A percentile compares a stretch with the other conserved stretches of the same genome.
Conservation (phyloP, 2,113 vertebrate genomes). For the Podiceps cristatus region DNA sequence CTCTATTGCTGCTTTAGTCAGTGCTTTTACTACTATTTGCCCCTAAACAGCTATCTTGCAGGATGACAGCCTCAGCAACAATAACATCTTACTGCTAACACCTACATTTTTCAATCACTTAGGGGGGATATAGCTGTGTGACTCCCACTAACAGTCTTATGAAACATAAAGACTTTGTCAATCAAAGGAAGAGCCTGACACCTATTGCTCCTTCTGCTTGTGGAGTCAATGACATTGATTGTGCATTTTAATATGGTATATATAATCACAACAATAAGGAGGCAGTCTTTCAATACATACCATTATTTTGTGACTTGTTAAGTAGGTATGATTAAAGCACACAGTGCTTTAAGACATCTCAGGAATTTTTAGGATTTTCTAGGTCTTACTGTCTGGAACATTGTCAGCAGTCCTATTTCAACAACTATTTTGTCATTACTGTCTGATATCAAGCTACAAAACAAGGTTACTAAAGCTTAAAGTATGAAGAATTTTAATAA, state of each 20-base stretch:
- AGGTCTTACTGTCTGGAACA: neutral
- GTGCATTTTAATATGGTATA: neutral
- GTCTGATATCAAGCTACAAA: neutral
- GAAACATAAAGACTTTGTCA: conserved; percentile 31
- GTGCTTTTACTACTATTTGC: conserved; percentile 34
- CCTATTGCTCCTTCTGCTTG: conserved; percentile 6
- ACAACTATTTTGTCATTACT: neutral
- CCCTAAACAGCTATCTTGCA: neutral
- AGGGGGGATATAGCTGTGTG: neutral
- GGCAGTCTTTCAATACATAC: neutral
- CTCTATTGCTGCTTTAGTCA: neutral
- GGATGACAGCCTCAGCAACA: conserved; percentile 15
- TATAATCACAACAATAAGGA: neutral
- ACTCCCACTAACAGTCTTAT: neutral
- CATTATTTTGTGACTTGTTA: neutral
- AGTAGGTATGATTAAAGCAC: neutral
- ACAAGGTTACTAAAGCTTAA: neutral
- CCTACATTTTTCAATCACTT: neutral
- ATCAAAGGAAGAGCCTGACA: conserved; percentile 1
- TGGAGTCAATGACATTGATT: conserved; percentile 18
- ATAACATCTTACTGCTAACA: conserved; percentile 15
- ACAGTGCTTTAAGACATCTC: neutral
- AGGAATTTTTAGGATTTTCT: neutral
- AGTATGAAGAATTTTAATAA: neutral
- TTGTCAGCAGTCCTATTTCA: neutral